These are phyloP conservation scores for Heterodera schachtii DNA, from an alignment of 1,140 invertebrate genomes.

Conservation along the genomic window DNA sequence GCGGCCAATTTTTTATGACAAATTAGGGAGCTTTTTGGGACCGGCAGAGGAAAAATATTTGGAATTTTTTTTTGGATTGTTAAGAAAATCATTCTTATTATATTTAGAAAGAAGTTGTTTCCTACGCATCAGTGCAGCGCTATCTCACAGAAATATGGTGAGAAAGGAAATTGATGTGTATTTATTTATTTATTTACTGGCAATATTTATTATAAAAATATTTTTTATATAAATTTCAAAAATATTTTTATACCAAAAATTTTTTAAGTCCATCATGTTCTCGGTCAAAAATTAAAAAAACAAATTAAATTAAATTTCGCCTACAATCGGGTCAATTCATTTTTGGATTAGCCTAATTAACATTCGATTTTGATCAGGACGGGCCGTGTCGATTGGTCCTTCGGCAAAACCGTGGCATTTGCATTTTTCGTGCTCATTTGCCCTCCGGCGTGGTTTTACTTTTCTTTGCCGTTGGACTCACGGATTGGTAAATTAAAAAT, in stretches of 20 bases:
- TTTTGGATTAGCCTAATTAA: no score
- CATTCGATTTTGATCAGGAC: conserved; percentile 71
- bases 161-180: background rate
- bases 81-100: no score
- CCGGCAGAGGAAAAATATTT: no score
- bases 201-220: conserved; percentile 2
- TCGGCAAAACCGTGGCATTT: conserved; percentile 87
- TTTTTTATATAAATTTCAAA: background rate
- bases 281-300: no score
- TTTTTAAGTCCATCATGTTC: no score
- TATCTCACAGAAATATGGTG: conserved; percentile 80
- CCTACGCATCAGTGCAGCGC: conserved; percentile 68
- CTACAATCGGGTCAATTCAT: no score
- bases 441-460: conserved; percentile 91
- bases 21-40: no score
- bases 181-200: background rate
- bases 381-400: conserved; percentile 89
- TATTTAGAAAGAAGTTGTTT: conserved; percentile 64
- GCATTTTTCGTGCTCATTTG: conserved; percentile 86
- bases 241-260: no score
- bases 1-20: no score
- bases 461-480: conserved; percentile 90
- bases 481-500: conserved; percentile 75
- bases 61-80: no score
- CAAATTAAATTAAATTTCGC: no score